Percentiles rank a stretch among this genome's conserved stretches.
Evolutionary conservation across 2,113 vertebrate species (phyloP).

Genomic region (Phainopepla nitens): DNA sequence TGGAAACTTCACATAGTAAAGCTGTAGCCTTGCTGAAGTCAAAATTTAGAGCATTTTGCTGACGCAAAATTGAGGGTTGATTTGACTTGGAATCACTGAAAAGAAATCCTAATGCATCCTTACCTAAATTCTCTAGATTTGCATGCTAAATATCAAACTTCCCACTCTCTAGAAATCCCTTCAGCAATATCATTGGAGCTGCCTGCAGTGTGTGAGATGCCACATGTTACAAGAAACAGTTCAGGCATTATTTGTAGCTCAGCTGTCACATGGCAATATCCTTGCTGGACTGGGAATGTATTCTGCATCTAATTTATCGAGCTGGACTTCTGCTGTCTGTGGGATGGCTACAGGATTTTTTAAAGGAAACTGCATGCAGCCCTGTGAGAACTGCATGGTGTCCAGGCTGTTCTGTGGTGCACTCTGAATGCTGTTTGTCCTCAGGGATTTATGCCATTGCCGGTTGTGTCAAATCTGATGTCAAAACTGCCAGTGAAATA

Average conservation of each 20-base stretch:
- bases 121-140: background rate
- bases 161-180: background rate
- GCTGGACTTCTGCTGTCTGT: background rate
- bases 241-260: background rate
- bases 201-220: background rate
- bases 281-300: background rate
- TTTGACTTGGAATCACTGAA: background rate
- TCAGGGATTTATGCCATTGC: background rate
- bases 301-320: background rate
- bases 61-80: background rate
- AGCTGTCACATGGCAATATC: background rate
- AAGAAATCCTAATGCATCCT: background rate
- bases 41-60: background rate
- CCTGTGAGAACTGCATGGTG: rapidly evolving
- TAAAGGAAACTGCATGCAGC: background rate
- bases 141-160: background rate
- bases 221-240: background rate
- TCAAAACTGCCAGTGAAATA: background rate
- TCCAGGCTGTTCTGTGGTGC: rapidly evolving
- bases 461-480: background rate
- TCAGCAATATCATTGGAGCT: background rate
- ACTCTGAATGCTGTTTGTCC: background rate
- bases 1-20: background rate
- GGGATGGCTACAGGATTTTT: background rate
- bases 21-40: background rate